A percentile compares a stretch with the other conserved stretches of the same genome.
Conservation (phyloP, 2,888 invertebrate genomes). For the Coleophora deauratella region DNA sequence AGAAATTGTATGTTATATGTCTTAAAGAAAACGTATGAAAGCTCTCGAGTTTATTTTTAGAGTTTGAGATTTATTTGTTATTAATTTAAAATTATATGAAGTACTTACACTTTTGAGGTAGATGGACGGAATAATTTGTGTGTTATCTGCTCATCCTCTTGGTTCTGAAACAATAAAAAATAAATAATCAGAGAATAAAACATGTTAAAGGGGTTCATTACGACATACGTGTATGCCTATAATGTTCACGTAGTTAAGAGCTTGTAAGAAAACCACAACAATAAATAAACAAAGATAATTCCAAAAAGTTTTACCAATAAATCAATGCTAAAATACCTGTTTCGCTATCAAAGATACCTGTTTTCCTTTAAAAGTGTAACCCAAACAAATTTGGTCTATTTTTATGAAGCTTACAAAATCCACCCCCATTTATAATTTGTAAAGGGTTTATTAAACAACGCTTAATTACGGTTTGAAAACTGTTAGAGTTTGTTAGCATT, state of each 20-base stretch:
- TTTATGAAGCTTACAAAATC: no score
- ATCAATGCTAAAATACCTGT: no score
- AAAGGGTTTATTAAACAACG: constrained; percentile 15
- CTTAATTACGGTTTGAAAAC: constrained; percentile 20
- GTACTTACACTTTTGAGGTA: constrained; percentile 53
- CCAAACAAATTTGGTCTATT: neutral
- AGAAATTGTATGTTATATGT: no score
- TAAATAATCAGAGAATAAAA: no score
- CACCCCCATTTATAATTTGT: neutral
- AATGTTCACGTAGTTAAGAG: no score
- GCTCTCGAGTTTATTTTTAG: constrained; percentile 10
- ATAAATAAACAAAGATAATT: no score
- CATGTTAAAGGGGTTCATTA: no score
- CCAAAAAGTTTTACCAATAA: no score
- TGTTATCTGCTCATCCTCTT: constrained; percentile 50
- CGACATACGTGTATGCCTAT: no score
- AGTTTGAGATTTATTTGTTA: neutral
- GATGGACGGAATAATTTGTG: constrained; percentile 66
- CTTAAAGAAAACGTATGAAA: constrained; percentile 1
- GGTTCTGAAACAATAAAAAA: constrained; percentile 51
- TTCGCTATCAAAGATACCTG: no score
- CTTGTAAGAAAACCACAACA: no score
- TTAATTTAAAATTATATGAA: neutral
- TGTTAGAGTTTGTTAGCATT: constrained; percentile 10
- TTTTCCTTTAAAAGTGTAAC: no score